A percentile compares a stretch with the other conserved stretches of the same genome.
Conservation (phyloP, 1,140 invertebrate genomes). For the Dufourea novaeangliae region DNA sequence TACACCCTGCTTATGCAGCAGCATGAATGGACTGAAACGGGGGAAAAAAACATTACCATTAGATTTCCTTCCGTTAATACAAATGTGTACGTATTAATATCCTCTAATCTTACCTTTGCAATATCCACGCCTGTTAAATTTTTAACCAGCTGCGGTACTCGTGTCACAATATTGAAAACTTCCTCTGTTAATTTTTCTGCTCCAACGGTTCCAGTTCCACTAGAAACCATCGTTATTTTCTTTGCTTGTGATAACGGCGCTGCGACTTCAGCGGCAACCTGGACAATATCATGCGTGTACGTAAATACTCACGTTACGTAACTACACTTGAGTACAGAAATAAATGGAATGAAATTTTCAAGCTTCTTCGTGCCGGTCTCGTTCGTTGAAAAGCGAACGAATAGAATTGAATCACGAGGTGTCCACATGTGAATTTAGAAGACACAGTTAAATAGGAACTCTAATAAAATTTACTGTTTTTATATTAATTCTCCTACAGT, state of each 20-base stretch:
- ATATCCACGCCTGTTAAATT: constrained; percentile 96
- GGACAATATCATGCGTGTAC: constrained; percentile 56
- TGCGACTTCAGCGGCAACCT: constrained; percentile 97
- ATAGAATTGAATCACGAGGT: too few relatives aligned
- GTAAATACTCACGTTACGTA: constrained; percentile 7
- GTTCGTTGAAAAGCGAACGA: too few relatives aligned
- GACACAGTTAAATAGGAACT: too few relatives aligned
- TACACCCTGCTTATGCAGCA: constrained; percentile 73
- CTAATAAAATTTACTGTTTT: too few relatives aligned
- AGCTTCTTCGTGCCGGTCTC: too few relatives aligned
- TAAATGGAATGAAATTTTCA: too few relatives aligned
- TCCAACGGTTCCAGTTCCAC: constrained; percentile 94
- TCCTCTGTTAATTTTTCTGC: constrained; percentile 96
- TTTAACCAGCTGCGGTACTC: constrained; percentile 94
- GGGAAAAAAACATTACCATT: constrained; percentile 62
- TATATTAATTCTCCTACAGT: too few relatives aligned
- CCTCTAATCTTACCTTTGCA: constrained; percentile 84
- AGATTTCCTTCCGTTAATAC: neutral
- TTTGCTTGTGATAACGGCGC: constrained; percentile 95
- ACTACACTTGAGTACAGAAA: neutral
- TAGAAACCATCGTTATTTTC: constrained; percentile 97
- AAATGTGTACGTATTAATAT: constrained; percentile 1
- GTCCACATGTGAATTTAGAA: too few relatives aligned
- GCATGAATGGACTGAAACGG: constrained; percentile 76
- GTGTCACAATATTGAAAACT: constrained; percentile 94